Conservation (phyloP, 2,888 invertebrate genomes). For the Thereva nobilitata region DNA sequence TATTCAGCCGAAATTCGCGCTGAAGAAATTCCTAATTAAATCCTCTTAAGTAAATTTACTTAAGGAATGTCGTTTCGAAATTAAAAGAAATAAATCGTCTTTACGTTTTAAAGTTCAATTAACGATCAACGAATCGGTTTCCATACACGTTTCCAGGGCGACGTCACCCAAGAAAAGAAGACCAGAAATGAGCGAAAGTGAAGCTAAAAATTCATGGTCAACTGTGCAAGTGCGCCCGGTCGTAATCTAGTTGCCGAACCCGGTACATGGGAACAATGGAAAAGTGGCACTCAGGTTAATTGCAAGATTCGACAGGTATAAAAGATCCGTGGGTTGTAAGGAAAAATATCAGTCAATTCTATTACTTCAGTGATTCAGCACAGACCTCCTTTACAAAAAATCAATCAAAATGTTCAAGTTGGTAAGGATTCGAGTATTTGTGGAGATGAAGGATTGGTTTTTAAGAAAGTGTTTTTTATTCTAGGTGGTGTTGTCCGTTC, state of each 20-base stretch:
- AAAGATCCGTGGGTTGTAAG: constrained; percentile 39
- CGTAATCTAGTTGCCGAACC: neutral
- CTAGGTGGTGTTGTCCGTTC: constrained; percentile 65
- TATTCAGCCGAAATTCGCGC: too few species aligned
- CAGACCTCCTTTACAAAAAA: constrained; percentile 42
- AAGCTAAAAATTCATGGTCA: too few species aligned
- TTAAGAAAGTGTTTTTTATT: constrained; percentile 20
- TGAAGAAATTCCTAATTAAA: too few species aligned
- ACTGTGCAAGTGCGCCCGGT: too few species aligned
- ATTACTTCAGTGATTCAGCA: constrained; percentile 41
- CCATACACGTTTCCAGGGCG: too few species aligned
- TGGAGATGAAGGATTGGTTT: neutral
- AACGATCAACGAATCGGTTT: too few species aligned
- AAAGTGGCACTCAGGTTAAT: neutral
- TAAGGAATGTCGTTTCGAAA: too few species aligned
- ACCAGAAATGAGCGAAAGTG: too few species aligned
- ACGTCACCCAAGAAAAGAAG: too few species aligned
- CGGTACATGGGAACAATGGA: neutral
- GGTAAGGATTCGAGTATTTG: constrained; percentile 45
- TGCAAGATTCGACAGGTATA: constrained; percentile 36
- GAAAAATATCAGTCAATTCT: constrained; percentile 44
- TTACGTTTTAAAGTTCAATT: too few species aligned
- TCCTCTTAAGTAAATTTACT: too few species aligned
- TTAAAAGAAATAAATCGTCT: too few species aligned
- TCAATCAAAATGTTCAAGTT: constrained; percentile 50